These are phyloP conservation scores for Tenrec ecaudatus DNA, from an alignment of 2,113 vertebrate species.

Conservation along the genomic window DNA sequence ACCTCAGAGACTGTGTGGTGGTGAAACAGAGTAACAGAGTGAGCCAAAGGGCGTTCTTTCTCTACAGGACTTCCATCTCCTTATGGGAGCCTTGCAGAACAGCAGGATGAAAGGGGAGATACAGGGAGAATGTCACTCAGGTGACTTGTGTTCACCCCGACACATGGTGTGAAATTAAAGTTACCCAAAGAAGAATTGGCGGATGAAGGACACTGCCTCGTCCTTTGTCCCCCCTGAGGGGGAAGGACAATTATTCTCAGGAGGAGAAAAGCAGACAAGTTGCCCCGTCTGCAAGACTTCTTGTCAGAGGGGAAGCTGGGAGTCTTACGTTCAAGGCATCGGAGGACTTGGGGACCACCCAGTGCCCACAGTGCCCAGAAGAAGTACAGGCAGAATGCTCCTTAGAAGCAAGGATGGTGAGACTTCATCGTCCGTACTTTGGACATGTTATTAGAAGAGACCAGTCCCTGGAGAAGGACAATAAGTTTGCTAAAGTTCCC, in stretches of 20 bases:
- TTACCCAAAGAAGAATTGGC: not conserved
- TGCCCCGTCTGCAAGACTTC: not conserved
- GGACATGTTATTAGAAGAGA: too few species aligned
- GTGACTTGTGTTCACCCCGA: not conserved
- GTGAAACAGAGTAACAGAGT: not conserved
- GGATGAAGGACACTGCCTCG: not conserved
- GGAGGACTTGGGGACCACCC: not conserved
- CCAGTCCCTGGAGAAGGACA: too few species aligned
- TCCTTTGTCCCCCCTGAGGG: too few species aligned
- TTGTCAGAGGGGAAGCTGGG: not conserved
- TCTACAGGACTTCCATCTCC: not conserved
- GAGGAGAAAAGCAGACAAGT: not conserved
- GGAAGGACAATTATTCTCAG: too few species aligned
- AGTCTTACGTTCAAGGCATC: not conserved
- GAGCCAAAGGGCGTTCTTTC: not conserved
- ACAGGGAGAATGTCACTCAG: not conserved
- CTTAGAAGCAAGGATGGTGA: not conserved
- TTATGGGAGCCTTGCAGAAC: not conserved
- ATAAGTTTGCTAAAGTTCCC: too few species aligned
- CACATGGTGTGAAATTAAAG: not conserved
- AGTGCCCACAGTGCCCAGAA: not conserved
- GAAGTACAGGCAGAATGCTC: not conserved
- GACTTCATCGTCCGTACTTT: too few species aligned
- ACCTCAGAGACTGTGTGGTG: not conserved
- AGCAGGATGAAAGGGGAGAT: not conserved